Base-by-base conservation (phyloP, 2,888 invertebrate species). In the Allolobophora icterica region DNA sequence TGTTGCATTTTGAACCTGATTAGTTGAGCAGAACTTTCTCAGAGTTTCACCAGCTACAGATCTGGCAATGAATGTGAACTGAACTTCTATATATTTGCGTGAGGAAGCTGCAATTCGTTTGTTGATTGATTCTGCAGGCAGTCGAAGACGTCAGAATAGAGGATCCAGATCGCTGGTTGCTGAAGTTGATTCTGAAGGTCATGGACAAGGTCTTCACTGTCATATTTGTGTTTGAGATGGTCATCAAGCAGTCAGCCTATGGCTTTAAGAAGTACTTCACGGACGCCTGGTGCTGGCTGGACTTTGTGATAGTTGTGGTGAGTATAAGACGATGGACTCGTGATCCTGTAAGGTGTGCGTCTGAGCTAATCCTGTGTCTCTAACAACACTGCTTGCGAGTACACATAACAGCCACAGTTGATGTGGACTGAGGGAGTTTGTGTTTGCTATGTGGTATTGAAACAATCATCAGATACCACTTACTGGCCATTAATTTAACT, bases 221-320 rank as follows among this genome's bases (percentile, higher is more conserved):
- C 93, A 98, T 99, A 96, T 99, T 99, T 96, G 98, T 99, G 96
- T 96, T 98, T 94, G 99, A 99, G 96, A 99, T 99, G 99, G 97
- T 99, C 96, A 97, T 99, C 96, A 99, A 99, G 96, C 99, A 98
- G 98, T 96, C 99, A 95, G 99, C 99, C 93, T 97, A 98, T 95
- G 99, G 99, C 94, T 99, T 98, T 96, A 97, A 97, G 95, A 98
- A 98, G 95, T 99, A 99, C 96, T 99, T 99, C 96, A 98, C 98
- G 90, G 99, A 99, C 95, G 99, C 99, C 92, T 99, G 99, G 99
- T 99, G 99, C 96, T 99, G 99, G 99, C 97, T 99, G 94, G 99
- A 99, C 96, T 99, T 99, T 96, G 97, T 99, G 95, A 99, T 99
- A 96, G 99, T 99, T 94, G 98, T 98, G 97, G 99, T 98, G 96